Evolutionary conservation across 2,888 invertebrate species (phyloP), one percentile per base, ranked within the genome.

Genomic region (Xylocampa areola): DNA sequence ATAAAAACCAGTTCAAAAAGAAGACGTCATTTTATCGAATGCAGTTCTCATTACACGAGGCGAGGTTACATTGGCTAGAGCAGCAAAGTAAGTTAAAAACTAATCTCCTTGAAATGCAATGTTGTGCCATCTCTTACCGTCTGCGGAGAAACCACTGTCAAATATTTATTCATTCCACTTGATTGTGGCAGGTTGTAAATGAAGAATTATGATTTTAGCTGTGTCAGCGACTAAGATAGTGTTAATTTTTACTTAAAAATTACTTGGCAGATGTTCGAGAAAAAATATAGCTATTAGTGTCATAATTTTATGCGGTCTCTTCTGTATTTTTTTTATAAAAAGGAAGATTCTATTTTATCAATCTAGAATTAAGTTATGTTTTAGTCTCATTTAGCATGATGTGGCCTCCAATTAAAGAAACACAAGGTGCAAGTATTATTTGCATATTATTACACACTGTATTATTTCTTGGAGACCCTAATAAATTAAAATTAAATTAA

Each of bases 151-250:
- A 51, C 37, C 17, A 35, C 36, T 55, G 44, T 48, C 54, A 61
- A 57, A 71, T 69, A 71, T 70, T 66, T 61, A 47, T 59, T 47
- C 41, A 47, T 43, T 58, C 61, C 48, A 53, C 39, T 41, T n/a
- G 40, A 21, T 36, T 29, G 21, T 11, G 16, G 37, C 37, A 21
- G 27, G 21, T 54, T 30, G 25, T 32, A 35, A 54, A 63, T 63
- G 32, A 35, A 27, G 37, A 63, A 25, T 63, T 50, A 55, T 35
- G 41, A 32, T 13, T 44, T 43, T 30, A 16, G 33, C 2, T 5
- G 33, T 21, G 52, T 25, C 30, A 17, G 23, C 30, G 14, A 47
- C 2, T 1, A 50, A 16, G 17, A 1, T 7, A 29, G 33, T 17
- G 5, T 59, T 59, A 43, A 16, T 57, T 37, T 41, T 29, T 32